Evolutionary conservation across 1,140 invertebrate genomes (phyloP).

Genomic region (Idris sp.): DNA sequence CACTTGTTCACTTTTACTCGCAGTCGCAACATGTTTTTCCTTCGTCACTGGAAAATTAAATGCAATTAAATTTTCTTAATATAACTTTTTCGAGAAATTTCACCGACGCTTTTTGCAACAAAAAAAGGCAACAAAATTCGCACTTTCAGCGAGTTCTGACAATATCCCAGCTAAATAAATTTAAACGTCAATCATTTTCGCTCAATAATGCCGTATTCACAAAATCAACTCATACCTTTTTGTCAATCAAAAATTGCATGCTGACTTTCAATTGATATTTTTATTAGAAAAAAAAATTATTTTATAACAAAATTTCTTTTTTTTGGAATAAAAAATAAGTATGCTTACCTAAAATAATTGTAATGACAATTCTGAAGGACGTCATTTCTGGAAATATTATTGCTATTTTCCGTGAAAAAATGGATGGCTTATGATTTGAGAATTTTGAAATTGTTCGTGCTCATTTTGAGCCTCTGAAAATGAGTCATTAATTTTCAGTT

Average conservation of each 20-base stretch:
- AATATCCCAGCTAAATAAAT: slow-evolving; percentile 21
- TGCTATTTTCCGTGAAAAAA: no score
- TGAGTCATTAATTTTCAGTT: no score
- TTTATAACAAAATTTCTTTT: no score
- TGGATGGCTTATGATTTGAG: no score
- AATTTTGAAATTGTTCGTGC: slow-evolving; percentile 1
- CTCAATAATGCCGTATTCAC: slow-evolving; percentile 4
- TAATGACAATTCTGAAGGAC: no score
- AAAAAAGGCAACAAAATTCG: no score
- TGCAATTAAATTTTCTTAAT: slow-evolving; percentile 2
- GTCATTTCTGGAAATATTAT: no score
- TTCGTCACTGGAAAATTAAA: slow-evolving; percentile 28
- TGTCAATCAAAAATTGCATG: slow-evolving; percentile 34
- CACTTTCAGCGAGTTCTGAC: slow-evolving; percentile 3
- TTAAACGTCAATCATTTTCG: slow-evolving; percentile 22
- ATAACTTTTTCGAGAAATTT: slow-evolving; percentile 17
- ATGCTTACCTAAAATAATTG: slow-evolving; percentile 38
- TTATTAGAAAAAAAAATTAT: not conserved
- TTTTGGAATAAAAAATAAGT: no score
- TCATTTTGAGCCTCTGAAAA: slow-evolving; percentile 8
- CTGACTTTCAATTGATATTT: not conserved
- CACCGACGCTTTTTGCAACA: not conserved
- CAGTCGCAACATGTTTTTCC: slow-evolving; percentile 9
- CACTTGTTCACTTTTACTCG: slow-evolving; percentile 18
- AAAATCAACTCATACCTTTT: slow-evolving; percentile 16